Evolutionary conservation across 30 jellyfish, hydroid and myxozoan species (phyloP).

Genomic region (Calvadosia cruxmelitensis): DNA sequence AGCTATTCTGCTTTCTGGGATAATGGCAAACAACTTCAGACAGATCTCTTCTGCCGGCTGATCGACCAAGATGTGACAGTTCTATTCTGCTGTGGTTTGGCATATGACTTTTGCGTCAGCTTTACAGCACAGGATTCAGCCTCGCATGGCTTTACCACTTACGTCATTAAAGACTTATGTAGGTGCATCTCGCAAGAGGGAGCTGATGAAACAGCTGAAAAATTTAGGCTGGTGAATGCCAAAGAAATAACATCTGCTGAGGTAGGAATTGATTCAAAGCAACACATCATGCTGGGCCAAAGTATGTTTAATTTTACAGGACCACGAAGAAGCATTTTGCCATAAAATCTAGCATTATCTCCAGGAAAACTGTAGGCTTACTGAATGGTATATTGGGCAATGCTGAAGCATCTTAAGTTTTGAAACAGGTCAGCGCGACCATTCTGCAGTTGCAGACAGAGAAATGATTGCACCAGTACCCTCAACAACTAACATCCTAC

Average conservation of each 20-base stretch:
- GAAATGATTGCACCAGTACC: too few relatives aligned
- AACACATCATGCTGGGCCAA: too few relatives aligned
- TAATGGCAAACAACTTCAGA: conserved; percentile 53
- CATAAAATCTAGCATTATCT: too few relatives aligned
- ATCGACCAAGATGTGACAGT: conserved; percentile 41
- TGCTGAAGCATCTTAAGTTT: too few relatives aligned
- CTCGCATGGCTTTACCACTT: conserved; percentile 80
- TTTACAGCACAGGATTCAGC: conserved; percentile 73
- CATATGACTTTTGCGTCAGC: conserved; percentile 77
- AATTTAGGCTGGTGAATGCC: conserved; percentile 46
- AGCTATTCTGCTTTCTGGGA: conserved; percentile 98
- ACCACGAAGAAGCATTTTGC: too few relatives aligned
- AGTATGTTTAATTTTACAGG: too few relatives aligned
- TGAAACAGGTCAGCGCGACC: too few relatives aligned
- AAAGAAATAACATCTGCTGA: conserved; percentile 19
- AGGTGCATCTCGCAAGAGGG: conserved; percentile 59
- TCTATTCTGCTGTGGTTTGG: conserved; percentile 72
- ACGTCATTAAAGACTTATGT: conserved; percentile 58
- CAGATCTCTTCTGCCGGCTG: conserved; percentile 34
- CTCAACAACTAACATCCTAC: too few relatives aligned
- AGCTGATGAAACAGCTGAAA: conserved; percentile 23
- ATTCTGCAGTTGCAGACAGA: too few relatives aligned
- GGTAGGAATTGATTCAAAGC: conserved; percentile 6
- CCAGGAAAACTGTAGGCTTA: too few relatives aligned
- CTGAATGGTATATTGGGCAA: too few relatives aligned